Evolutionary conservation across 30 jellyfish, hydroid and myxozoan genomes (phyloP).

Genomic region (Mastigias papua): DNA sequence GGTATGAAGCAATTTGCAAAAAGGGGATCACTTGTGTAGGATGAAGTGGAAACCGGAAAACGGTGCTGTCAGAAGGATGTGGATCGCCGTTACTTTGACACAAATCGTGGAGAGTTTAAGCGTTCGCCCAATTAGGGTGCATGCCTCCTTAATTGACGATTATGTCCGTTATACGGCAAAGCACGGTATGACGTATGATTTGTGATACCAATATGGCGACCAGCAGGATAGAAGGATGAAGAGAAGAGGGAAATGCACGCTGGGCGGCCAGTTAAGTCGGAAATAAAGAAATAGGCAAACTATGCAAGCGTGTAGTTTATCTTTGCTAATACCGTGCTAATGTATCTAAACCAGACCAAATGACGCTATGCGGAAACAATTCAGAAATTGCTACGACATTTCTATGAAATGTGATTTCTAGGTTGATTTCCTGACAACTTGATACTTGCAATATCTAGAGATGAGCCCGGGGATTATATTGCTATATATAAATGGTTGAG

Average conservation of each 20-base stretch:
- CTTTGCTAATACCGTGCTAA: not conserved
- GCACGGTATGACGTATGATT: not conserved
- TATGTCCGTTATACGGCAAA: not conserved
- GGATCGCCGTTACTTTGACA: not conserved
- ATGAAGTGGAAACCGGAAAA: conserved; percentile 6
- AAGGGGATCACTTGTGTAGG: not conserved
- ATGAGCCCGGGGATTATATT: not conserved
- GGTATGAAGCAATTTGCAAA: not conserved
- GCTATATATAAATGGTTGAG: no score
- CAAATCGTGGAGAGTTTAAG: not conserved
- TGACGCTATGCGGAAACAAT: not conserved
- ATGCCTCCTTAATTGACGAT: not conserved
- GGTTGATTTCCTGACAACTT: not conserved
- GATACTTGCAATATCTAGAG: not conserved
- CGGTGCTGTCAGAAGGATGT: not conserved
- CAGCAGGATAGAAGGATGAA: not conserved
- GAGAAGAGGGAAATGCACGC: conserved; percentile 13
- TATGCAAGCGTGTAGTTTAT: not conserved
- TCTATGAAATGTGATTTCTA: no score
- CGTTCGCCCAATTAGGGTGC: not conserved
- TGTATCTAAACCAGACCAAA: not conserved
- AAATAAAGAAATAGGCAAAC: not conserved
- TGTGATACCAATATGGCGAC: conserved; percentile 23
- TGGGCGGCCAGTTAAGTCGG: not conserved
- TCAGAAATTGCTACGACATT: no score